These are phyloP conservation scores for Dilophus febrilis DNA, from an alignment of 2,888 invertebrate genomes.

Conservation along the genomic window DNA sequence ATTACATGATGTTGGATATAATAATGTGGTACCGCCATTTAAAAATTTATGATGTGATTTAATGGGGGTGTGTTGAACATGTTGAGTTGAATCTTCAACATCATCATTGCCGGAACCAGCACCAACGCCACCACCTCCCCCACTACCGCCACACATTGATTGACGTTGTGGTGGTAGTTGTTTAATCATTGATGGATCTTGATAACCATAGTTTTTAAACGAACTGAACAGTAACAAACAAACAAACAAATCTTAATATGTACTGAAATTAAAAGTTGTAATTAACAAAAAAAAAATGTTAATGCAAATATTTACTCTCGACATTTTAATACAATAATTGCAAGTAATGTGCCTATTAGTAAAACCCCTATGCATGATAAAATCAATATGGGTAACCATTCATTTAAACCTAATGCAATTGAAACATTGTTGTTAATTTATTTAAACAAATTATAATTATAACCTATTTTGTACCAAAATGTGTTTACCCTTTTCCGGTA, in stretches of 20 bases:
- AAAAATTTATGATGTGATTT: background rate
- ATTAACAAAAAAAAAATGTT: background rate
- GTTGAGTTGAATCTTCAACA: background rate
- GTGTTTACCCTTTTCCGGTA: slow-evolving; percentile 53
- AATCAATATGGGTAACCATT: slow-evolving; percentile 66
- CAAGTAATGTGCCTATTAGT: slow-evolving; percentile 58
- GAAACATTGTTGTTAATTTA: too few relatives aligned
- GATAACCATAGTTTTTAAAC: slow-evolving; percentile 26
- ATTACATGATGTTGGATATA: background rate
- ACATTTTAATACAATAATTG: slow-evolving; percentile 62
- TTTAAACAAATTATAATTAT: too few relatives aligned
- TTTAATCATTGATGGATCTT: slow-evolving; percentile 24
- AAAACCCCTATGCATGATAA: slow-evolving; percentile 66
- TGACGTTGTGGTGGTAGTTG: too few relatives aligned
- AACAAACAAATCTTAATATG: too few relatives aligned
- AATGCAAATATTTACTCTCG: slow-evolving; percentile 42
- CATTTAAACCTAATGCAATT: too few relatives aligned
- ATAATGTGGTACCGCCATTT: background rate
- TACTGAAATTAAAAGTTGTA: too few relatives aligned
- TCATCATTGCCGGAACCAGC: too few relatives aligned
- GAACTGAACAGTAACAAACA: slow-evolving; percentile 8
- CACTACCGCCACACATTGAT: too few relatives aligned
- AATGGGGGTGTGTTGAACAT: background rate
- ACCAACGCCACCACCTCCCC: too few relatives aligned
- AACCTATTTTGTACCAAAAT: too few relatives aligned